These are phyloP conservation scores for Ricordea florida DNA, from an alignment of 92 coral and sea anemone genomes.

Conservation along the genomic window DNA sequence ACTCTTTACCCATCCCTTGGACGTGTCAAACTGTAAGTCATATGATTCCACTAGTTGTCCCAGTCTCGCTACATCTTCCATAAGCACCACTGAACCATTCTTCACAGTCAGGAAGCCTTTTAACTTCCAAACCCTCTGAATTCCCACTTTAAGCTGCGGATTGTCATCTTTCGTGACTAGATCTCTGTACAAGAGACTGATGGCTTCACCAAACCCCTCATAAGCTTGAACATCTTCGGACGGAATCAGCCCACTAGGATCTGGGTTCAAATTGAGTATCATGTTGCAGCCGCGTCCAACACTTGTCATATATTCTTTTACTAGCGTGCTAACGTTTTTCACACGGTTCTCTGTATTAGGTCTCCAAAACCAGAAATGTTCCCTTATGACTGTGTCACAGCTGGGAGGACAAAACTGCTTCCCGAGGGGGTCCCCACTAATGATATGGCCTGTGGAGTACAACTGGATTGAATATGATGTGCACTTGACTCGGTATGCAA, in stretches of 20 bases:
- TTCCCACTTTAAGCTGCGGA: slow-evolving; percentile 36
- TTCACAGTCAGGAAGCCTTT: not conserved
- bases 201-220: slow-evolving; percentile 60
- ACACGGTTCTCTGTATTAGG: slow-evolving; percentile 55
- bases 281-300: slow-evolving; percentile 80
- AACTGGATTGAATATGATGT: too few relatives aligned
- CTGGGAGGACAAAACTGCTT: slow-evolving; percentile 76
- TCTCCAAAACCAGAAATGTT: slow-evolving; percentile 81
- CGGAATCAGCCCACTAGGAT: slow-evolving; percentile 69
- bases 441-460: not conserved
- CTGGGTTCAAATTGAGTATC: slow-evolving; percentile 67
- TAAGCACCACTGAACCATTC: slow-evolving; percentile 71
- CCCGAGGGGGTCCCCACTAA: slow-evolving; percentile 41
- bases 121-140: slow-evolving; percentile 5
- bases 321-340: slow-evolving; percentile 42
- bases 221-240: slow-evolving; percentile 55
- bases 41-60: slow-evolving; percentile 65
- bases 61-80: slow-evolving; percentile 51
- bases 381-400: slow-evolving; percentile 79
- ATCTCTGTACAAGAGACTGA: slow-evolving; percentile 52
- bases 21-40: slow-evolving; percentile 4
- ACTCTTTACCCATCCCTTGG: not conserved
- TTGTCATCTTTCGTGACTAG: slow-evolving; percentile 10
- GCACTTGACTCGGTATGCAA: too few relatives aligned
- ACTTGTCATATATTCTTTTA: slow-evolving; percentile 71